Evolutionary conservation across 2,113 vertebrate species (phyloP), one percentile per base, ranked within the genome.

Genomic region (Coryphaenoides rupestris): DNA sequence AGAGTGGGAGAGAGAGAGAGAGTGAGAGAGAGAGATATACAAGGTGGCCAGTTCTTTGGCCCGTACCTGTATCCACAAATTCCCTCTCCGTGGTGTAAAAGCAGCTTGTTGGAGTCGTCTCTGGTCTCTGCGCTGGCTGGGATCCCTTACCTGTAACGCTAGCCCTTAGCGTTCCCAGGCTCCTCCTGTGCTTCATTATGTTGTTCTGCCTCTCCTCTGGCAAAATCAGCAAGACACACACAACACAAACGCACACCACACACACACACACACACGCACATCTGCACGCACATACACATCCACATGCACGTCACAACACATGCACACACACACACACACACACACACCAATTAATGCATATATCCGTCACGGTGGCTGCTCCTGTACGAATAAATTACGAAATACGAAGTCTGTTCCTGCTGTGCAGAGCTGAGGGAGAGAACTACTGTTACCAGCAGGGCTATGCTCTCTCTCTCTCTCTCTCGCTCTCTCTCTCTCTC

Each of bases 81-180:
- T 73, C 76, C 61, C 67, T 63, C 52, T 59, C 58, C n/a, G 21
- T 19, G 15, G 75, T 75, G 49, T 60, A 63, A 65, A 70, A 67
- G 46, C 68, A 62, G 57, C 66, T 55, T 58, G 59, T 47, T 26
- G n/a, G 65, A 50, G 33, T 66, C 65, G 55, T 72, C 61, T 76
- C 78, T 78, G 67, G 74, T 69, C n/a, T 12, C 13, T 52, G 58
- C 49, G 58, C 40, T 67, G 47, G 52, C 14, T 63, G 49, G 26
- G 68, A 60, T 68, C 62, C 46, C 63, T 73, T 68, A 73, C 65
- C 60, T 70, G 55, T 68, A 80, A 66, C 61, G 60, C 47, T 69
- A 73, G 26, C 58, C 33, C 19, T n/a, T 40, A 46, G n/a, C n/a
- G n/a, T n/a, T n/a, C n/a, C 33, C 52, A 4, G 1, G 47, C 47